Percentiles rank a stretch among this genome's conserved stretches.
phyloP scores from a whole-genome alignment of 1,140 invertebrate species.

The Planococcus citri region DNA sequence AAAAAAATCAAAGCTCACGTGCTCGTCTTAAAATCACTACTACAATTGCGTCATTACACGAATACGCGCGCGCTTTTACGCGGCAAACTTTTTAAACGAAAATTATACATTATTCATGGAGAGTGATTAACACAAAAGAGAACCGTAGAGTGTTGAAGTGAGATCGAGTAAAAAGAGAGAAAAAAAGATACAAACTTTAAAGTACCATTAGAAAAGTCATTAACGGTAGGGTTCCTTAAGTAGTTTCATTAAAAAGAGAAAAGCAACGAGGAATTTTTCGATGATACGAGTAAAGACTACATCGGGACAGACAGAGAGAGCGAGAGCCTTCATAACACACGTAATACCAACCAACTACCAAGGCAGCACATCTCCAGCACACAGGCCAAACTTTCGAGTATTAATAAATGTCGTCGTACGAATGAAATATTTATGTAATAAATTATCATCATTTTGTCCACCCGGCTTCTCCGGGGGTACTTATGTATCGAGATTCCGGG shows the following conservation, averaged over 20 bases:
- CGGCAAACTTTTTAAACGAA: slow-evolving; percentile 10
- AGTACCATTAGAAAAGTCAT: slow-evolving; percentile 20
- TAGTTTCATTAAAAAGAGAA: slow-evolving; percentile 14
- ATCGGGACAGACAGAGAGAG: not conserved
- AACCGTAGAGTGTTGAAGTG: not conserved
- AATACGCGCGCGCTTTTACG: too few relatives aligned
- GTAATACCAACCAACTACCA: not conserved
- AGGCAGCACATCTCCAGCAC: too few relatives aligned
- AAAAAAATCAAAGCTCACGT: too few relatives aligned
- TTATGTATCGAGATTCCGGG: too few relatives aligned
- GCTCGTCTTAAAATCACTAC: too few relatives aligned
- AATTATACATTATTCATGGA: slow-evolving; percentile 19
- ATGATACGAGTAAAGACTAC: not conserved
- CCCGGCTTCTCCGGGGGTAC: not conserved
- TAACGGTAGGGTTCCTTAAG: slow-evolving; percentile 18
- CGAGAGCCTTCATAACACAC: not conserved
- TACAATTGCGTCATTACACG: not conserved
- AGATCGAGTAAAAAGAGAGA: not conserved
- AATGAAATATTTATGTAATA: slow-evolving; percentile 18
- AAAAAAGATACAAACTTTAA: slow-evolving; percentile 4
- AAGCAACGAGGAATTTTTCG: not conserved
- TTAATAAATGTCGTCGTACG: slow-evolving; percentile 12
- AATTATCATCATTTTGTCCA: slow-evolving; percentile 4
- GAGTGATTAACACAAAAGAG: slow-evolving; percentile 9
- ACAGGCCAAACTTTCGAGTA: not conserved